Conservation (phyloP, 2,113 vertebrate species). For the Irena cyanogastra region DNA sequence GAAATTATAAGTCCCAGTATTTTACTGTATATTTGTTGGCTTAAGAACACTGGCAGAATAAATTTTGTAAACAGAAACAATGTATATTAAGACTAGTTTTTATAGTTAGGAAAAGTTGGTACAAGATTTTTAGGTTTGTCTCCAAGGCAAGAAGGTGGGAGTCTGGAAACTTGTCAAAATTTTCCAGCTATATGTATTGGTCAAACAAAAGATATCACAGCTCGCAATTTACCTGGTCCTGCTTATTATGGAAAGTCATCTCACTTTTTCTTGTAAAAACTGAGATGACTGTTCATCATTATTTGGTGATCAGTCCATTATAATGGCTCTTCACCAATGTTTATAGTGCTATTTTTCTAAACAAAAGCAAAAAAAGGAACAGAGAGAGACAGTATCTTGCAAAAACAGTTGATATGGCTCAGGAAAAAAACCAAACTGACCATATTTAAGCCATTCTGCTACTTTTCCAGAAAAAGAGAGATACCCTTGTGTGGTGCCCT, state of each 20-base stretch:
- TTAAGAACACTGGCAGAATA: background rate
- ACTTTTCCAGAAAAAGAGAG: background rate
- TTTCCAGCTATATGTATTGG: background rate
- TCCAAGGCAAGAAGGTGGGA: background rate
- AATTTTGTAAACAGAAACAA: background rate
- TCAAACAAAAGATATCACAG: background rate
- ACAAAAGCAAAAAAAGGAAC: background rate
- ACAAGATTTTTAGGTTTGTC: background rate
- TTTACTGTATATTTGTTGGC: background rate
- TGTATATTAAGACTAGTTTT: background rate
- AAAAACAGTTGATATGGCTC: background rate
- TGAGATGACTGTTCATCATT: no score
- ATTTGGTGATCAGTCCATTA: no score
- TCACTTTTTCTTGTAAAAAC: background rate
- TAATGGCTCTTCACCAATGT: background rate
- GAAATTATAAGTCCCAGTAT: background rate
- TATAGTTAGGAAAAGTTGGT: background rate
- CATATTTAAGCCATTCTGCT: background rate
- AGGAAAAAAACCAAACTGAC: background rate
- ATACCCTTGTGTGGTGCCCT: background rate
- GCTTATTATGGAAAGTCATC: background rate
- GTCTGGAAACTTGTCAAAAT: background rate
- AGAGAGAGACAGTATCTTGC: background rate
- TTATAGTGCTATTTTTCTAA: background rate
- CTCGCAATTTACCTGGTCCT: background rate